Percentiles rank a stretch among this genome's conserved stretches.
phyloP scores from a whole-genome alignment of 2,113 vertebrate species.

The Mustela nigripes region DNA sequence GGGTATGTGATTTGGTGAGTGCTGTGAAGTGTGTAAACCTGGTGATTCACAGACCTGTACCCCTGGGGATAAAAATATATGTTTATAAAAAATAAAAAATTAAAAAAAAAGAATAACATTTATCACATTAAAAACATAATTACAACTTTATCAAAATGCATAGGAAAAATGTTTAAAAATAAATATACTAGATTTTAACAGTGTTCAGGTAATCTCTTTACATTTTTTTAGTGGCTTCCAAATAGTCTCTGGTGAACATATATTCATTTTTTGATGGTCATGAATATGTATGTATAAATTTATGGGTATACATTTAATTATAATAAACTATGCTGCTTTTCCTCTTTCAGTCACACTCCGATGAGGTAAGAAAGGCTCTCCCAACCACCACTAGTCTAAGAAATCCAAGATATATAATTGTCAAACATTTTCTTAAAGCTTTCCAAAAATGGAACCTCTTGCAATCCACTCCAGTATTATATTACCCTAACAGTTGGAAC shows the following conservation, averaged over 20 bases:
- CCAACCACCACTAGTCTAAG: not conserved
- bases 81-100: too few relatives aligned
- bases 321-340: not conserved
- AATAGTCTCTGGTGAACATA: not conserved
- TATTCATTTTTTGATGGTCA: not conserved
- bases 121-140: not conserved
- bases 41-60: too few relatives aligned
- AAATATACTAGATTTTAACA: not conserved
- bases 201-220: not conserved
- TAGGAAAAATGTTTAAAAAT: constrained; percentile 27
- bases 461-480: not conserved
- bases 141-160: constrained; percentile 29
- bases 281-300: not conserved
- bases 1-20: too few relatives aligned
- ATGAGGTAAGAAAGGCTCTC: not conserved
- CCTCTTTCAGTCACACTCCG: constrained; percentile 21
- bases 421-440: not conserved
- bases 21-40: too few relatives aligned
- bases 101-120: constrained; percentile 8
- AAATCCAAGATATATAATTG: not conserved
- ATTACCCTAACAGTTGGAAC: not conserved
- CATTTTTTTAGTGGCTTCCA: constrained; percentile 8
- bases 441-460: not conserved
- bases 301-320: not conserved
- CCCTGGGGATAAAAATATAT: too few relatives aligned